These are phyloP conservation scores for Physocephala rufipes DNA, from an alignment of 2,888 invertebrate genomes.

Conservation along the genomic window DNA sequence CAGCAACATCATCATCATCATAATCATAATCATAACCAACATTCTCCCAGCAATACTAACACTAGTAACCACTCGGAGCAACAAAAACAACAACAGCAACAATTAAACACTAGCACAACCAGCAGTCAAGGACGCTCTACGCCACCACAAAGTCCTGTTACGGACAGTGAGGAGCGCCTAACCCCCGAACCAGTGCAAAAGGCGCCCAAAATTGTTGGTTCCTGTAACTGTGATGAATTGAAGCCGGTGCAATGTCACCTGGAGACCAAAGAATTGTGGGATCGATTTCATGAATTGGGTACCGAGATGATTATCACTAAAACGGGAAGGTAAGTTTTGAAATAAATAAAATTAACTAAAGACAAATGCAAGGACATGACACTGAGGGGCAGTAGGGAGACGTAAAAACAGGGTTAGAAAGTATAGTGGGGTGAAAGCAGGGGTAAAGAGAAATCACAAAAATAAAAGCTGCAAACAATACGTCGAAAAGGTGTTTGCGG, in stretches of 20 bases:
- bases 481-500: neutral
- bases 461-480: neutral
- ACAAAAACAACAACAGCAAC: slow-evolving; percentile 48
- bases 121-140: slow-evolving; percentile 63
- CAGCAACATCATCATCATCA: slow-evolving; percentile 60
- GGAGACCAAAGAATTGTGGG: slow-evolving; percentile 96
- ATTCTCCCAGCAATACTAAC: slow-evolving; percentile 33
- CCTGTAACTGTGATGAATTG: slow-evolving; percentile 85
- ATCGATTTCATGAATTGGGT: slow-evolving; percentile 92
- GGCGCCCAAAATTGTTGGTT: slow-evolving; percentile 69
- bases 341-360: slow-evolving; percentile 5
- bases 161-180: slow-evolving; percentile 64
- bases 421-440: neutral
- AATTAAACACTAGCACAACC: slow-evolving; percentile 56
- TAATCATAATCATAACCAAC: slow-evolving; percentile 50
- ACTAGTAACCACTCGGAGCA: slow-evolving; percentile 33
- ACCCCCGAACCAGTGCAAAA: slow-evolving; percentile 65
- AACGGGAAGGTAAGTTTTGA: slow-evolving; percentile 83
- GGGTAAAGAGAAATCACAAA: neutral
- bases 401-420: slow-evolving; percentile 1
- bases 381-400: neutral
- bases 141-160: slow-evolving; percentile 64
- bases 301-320: slow-evolving; percentile 99
- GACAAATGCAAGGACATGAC: neutral
- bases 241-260: slow-evolving; percentile 87